Evolutionary conservation across 1,140 invertebrate species (phyloP).

Genomic region (Laupala kohalensis): DNA sequence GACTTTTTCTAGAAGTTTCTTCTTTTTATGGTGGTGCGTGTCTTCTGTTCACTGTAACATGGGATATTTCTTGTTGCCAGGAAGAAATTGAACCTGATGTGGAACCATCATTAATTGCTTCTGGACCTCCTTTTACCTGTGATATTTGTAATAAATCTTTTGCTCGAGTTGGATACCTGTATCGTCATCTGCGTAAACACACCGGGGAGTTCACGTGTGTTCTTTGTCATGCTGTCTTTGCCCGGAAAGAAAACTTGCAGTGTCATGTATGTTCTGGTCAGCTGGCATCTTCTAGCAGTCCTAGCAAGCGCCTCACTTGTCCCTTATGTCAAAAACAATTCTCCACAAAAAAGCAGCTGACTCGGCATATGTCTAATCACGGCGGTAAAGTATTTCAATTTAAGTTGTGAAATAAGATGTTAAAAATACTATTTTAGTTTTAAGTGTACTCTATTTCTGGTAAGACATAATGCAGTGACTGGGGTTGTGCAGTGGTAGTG

Average conservation of each 20-base stretch:
- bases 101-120: background rate
- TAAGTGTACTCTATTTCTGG: too few species aligned
- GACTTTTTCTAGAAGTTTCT: too few species aligned
- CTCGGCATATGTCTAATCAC: constrained; percentile 18
- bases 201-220: constrained; percentile 35
- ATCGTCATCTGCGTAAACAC: constrained; percentile 36
- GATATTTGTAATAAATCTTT: constrained; percentile 40
- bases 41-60: constrained; percentile 1
- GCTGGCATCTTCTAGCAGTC: background rate
- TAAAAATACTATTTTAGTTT: too few species aligned
- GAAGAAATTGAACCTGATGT: background rate
- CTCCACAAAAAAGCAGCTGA: constrained; percentile 21
- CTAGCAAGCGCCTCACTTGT: constrained; percentile 18
- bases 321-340: constrained; percentile 22
- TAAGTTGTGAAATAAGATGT: too few species aligned
- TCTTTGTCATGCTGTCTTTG: constrained; percentile 25
- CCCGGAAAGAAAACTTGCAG: constrained; percentile 25
- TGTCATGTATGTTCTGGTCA: constrained; percentile 21
- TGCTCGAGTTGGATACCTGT: constrained; percentile 30
- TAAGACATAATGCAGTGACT: too few species aligned
- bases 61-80: constrained; percentile 2
- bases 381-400: constrained; percentile 19
- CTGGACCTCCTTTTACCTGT: constrained; percentile 27
- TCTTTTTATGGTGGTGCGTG: too few species aligned
- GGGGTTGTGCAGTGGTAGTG: too few species aligned